Conservation (phyloP, 2,113 vertebrate genomes). For the Puffinus mauretanicus region DNA sequence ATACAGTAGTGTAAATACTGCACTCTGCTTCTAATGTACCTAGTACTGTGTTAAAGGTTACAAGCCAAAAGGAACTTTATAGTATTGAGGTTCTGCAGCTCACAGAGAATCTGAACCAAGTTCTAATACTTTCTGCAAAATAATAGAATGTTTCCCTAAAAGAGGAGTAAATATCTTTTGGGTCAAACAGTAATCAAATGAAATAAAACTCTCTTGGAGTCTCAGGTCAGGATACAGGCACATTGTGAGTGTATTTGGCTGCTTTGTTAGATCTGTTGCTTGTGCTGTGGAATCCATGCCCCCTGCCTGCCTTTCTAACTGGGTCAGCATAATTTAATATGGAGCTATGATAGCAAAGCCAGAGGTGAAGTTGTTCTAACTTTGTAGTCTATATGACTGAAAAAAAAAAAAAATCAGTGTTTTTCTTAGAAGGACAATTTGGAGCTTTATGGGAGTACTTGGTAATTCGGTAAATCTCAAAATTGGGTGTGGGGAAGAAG, state of each 20-base stretch:
- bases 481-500: not conserved
- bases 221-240: not conserved
- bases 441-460: not conserved
- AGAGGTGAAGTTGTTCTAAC: not conserved
- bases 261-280: not conserved
- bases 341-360: not conserved
- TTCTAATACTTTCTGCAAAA: not conserved
- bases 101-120: not conserved
- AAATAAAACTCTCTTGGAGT: not conserved
- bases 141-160: not conserved
- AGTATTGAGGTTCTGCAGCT: not conserved
- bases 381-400: not conserved
- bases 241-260: not conserved
- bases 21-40: not conserved
- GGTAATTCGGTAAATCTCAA: not conserved
- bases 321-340: constrained; percentile 11
- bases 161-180: not conserved
- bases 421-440: not conserved
- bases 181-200: not conserved
- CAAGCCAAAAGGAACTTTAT: not conserved
- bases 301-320: constrained; percentile 4
- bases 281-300: not conserved
- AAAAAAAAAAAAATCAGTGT: not conserved
- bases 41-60: not conserved
- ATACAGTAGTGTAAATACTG: not conserved